Base-by-base conservation (phyloP, 2,888 invertebrate species). In the Rhagonycha fulva region DNA sequence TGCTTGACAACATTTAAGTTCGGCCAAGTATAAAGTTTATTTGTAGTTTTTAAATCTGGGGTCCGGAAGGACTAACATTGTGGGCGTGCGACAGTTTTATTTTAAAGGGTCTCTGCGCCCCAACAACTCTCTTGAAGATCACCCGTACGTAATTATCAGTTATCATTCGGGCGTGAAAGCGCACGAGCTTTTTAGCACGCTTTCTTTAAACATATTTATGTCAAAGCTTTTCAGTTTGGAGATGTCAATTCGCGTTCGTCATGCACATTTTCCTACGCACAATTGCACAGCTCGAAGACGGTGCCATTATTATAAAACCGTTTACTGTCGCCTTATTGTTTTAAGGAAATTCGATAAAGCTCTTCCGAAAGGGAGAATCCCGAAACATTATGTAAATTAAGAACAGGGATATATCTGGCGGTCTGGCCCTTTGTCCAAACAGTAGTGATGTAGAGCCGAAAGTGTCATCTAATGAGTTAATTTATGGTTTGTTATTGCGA, bases 111-210 rank as follows among this genome's bases (percentile, higher is more conserved):
- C 75, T 70, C 71, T 63, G 19, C 74, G 70, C 78, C 76, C 76
- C 76, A 74, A 70, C 74, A 82, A 82, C 80, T 86, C 86, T 86
- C 86, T 87, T 86, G 85, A 85, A 87, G 86, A 88, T 87, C 87
- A 87, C 87, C 87, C 87, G 87, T 85, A 86, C 87, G 87, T 87
- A 88, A 87, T 88, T 88, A 88, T 87, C 87, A 84, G 87, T 87
- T 87, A 87, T 85, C 87, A 81, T 73, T 85, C 84, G 82, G 82
- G 83, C 85, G 85, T 86, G 84, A 87, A 86, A 85, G 86, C 85
- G 84, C 85, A 84, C 86, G 84, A 85, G 85, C 86, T 86, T 86
- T 87, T 87, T 86, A 85, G 84, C 84, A 84, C 85, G 85, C 83
- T 84, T 86, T 87, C 86, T 86, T 86, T 86, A 86, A 86, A 85